Evolutionary conservation across 1,140 invertebrate species (phyloP).

Genomic region (Brachionus asplanchnoidis): DNA sequence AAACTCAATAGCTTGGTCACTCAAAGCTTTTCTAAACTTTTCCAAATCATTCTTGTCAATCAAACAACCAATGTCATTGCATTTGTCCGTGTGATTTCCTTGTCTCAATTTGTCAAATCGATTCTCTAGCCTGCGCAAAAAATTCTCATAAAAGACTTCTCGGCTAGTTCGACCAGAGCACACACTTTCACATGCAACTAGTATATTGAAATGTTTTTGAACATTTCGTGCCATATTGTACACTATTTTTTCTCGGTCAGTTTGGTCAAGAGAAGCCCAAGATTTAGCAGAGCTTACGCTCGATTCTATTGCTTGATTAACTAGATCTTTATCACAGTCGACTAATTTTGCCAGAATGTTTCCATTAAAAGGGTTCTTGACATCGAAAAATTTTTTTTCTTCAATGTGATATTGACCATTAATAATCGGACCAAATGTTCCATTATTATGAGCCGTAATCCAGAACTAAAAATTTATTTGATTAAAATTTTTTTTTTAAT

Average conservation of each 20-base stretch:
- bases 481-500: neutral
- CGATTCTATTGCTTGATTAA: conserved; percentile 53
- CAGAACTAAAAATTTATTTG: conserved; percentile 49
- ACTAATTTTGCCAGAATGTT: conserved; percentile 49
- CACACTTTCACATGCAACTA: conserved; percentile 10
- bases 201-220: conserved; percentile 6
- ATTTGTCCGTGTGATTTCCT: conserved; percentile 58
- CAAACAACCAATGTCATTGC: conserved; percentile 56
- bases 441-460: conserved; percentile 51
- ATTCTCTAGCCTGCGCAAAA: conserved; percentile 58
- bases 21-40: conserved; percentile 49
- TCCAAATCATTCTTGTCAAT: conserved; percentile 51
- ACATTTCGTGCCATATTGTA: conserved; percentile 50
- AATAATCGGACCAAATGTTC: conserved; percentile 54
- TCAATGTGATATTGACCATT: conserved; percentile 52
- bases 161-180: neutral
- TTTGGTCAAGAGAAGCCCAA: conserved; percentile 54
- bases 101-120: conserved; percentile 55
- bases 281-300: conserved; percentile 51
- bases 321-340: conserved; percentile 51
- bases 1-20: conserved; percentile 48
- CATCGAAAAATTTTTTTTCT: conserved; percentile 52
- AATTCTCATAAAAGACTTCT: conserved; percentile 52
- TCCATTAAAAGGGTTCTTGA: conserved; percentile 20
- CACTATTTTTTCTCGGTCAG: conserved; percentile 56